Conservation (phyloP, 2,797 vertebrate species). For the Apogon hyalosoma region DNA sequence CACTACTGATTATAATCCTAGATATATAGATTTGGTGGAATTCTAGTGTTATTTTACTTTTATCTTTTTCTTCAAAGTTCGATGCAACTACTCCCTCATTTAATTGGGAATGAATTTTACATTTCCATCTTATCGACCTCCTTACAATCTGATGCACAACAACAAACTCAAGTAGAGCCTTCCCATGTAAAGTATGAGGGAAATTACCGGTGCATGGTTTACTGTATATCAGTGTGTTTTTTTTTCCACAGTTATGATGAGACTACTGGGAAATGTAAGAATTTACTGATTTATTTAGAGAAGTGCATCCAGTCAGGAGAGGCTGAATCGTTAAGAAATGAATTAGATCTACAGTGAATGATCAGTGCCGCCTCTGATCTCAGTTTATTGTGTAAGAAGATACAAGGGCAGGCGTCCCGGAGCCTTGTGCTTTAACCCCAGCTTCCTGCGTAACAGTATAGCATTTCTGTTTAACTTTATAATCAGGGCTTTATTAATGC, state of each 20-base stretch:
- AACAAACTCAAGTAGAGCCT: not conserved
- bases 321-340: slow-evolving; percentile 77
- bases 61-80: too few species aligned
- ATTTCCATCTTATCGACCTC: too few species aligned
- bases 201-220: not conserved
- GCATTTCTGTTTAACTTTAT: slow-evolving; percentile 85
- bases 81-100: too few species aligned
- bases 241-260: slow-evolving; percentile 44
- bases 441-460: slow-evolving; percentile 80
- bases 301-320: slow-evolving; percentile 60
- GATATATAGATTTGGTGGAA: too few species aligned
- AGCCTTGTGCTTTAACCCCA: slow-evolving; percentile 58
- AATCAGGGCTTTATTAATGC: slow-evolving; percentile 87
- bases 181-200: not conserved
- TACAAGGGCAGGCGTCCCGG: slow-evolving; percentile 62
- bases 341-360: slow-evolving; percentile 76
- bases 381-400: slow-evolving; percentile 75
- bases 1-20: too few species aligned
- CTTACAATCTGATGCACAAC: too few species aligned
- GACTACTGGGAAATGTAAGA: slow-evolving; percentile 55
- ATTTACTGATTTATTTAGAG: slow-evolving; percentile 67
- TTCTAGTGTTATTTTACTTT: too few species aligned
- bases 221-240: slow-evolving; percentile 31
- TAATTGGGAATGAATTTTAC: too few species aligned
- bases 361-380: slow-evolving; percentile 65